These are phyloP conservation scores for Drosophila nigricruria DNA, from an alignment of 2,888 invertebrate species.

Conservation along the genomic window DNA sequence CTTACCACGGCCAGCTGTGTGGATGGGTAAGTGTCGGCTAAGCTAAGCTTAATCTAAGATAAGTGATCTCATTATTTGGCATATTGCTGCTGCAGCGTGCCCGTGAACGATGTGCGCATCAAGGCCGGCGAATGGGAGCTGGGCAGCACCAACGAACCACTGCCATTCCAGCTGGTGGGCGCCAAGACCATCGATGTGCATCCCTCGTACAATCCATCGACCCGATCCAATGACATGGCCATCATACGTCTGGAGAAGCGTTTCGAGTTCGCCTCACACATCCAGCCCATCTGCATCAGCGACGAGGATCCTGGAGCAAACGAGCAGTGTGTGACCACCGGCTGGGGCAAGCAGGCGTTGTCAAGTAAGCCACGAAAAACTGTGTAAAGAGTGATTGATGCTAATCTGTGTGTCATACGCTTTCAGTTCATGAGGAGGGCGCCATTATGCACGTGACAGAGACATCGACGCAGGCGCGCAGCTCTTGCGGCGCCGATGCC, in stretches of 20 bases:
- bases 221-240: conserved; percentile 89
- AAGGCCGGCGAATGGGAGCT: conserved; percentile 94
- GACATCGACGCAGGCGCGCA: conserved; percentile 89
- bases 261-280: conserved; percentile 89
- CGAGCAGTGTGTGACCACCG: conserved; percentile 91
- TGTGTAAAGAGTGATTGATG: neutral
- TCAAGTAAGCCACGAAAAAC: conserved; percentile 87
- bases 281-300: conserved; percentile 91
- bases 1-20: conserved; percentile 93
- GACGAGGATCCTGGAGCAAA: conserved; percentile 86
- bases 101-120: conserved; percentile 88
- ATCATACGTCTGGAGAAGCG: conserved; percentile 89
- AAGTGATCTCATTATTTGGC: too few relatives aligned
- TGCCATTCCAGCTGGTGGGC: conserved; percentile 91
- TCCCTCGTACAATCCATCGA: conserved; percentile 89
- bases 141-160: conserved; percentile 92
- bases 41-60: neutral
- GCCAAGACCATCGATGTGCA: conserved; percentile 90
- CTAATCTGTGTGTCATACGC: conserved; percentile 1
- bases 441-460: conserved; percentile 91
- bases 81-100: conserved; percentile 54
- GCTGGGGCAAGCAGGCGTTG: conserved; percentile 93
- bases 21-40: conserved; percentile 87
- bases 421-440: conserved; percentile 90
- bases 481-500: conserved; percentile 79